Evolutionary conservation across 2,888 invertebrate genomes (phyloP), one percentile per base, ranked within the genome.

Genomic region (Meandrusa payeni): DNA sequence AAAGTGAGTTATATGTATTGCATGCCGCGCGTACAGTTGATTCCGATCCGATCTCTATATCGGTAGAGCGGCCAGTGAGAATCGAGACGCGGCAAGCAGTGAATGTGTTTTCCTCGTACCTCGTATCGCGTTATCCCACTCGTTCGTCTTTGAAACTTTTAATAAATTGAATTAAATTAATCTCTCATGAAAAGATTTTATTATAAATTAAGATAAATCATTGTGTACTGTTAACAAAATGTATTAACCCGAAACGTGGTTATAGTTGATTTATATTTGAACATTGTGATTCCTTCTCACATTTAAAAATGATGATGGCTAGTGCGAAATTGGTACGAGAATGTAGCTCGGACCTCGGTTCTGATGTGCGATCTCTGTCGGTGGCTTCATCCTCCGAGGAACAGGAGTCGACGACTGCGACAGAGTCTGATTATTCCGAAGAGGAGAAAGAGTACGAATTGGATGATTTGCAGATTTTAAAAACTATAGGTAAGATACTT

Each of bases 391-490:
- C 90, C 17, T 89, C 86, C 28, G 89, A 90, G 57, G 89, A 89
- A 54, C 88, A 88, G 55, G 89, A 89, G 12, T 88, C 88, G 39
- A 85, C 88, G 47, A 80, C 86, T 50, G 83, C 89, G 49, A 89
- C 89, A 6, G 89, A 90, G 49, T 89, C 89, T 0, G 90, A 90
- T 40, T 89, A 83, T 63, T 89, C 89, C 1, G 89, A 89, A 50
- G 89, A 89, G 54, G 89, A 90, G 56, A 89, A 91, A 55, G 91
- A 91, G 61, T 92, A 91, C 63, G 90, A 91, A 64, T 79, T 95
- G 57, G 95, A 95, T 54, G 95, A 95, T 71, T 92, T 95, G 63
- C 94, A 95, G 75, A 94, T 95, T 60, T 91, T 95, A 58, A 95
- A 95, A 88, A 95, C 95, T 46, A 95, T 95, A 50, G 95, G 95